phyloP scores from a whole-genome alignment of 2,797 vertebrate species.

The Chloroceryle amazona region DNA sequence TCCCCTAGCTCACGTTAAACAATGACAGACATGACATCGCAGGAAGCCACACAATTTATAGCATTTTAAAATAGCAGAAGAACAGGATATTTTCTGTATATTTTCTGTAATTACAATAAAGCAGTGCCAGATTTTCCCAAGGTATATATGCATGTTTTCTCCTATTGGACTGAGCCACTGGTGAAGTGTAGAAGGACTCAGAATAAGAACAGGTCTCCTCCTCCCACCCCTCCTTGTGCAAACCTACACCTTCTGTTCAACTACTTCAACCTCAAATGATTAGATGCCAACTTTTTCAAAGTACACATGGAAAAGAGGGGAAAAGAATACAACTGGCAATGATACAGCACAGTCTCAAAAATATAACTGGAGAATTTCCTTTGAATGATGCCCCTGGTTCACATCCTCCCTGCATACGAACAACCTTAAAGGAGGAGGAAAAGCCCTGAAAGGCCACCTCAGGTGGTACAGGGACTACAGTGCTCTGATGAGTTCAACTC shows the following conservation, averaged over 20 bases:
- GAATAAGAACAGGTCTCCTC: neutral
- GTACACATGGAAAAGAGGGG: accelerated
- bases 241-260: neutral
- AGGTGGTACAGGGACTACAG: neutral
- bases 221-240: neutral
- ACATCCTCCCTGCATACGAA: neutral
- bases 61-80: slow-evolving; percentile 58
- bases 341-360: neutral
- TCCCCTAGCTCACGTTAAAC: slow-evolving; percentile 39
- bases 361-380: neutral
- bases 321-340: neutral
- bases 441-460: neutral
- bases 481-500: neutral
- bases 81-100: slow-evolving; percentile 54
- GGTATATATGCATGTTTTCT: neutral
- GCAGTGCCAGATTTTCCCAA: slow-evolving; percentile 47
- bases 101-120: slow-evolving; percentile 53
- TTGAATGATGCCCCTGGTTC: neutral
- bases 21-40: slow-evolving; percentile 56
- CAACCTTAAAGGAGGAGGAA: neutral
- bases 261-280: neutral
- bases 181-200: neutral
- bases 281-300: neutral
- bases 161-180: neutral
- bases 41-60: slow-evolving; percentile 58